These are phyloP conservation scores for Athrips mouffetella DNA, from an alignment of 2,888 invertebrate genomes.

Conservation along the genomic window DNA sequence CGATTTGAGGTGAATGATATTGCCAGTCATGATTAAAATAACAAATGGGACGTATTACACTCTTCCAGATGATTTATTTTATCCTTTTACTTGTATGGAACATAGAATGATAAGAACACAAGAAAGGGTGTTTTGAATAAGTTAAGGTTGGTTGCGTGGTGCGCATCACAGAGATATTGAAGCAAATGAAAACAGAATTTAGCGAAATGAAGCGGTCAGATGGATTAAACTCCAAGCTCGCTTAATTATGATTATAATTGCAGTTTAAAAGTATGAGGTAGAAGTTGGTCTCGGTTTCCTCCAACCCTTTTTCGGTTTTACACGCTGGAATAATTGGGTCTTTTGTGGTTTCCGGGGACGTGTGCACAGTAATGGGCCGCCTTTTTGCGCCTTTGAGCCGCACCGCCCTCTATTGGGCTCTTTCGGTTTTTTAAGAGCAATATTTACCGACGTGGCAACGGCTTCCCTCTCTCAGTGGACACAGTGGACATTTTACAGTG, in stretches of 20 bases:
- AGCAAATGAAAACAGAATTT: too few species aligned
- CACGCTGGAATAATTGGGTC: conserved; percentile 65
- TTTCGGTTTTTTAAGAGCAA: conserved; percentile 36
- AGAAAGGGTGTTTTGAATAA: too few species aligned
- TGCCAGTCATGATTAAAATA: conserved; percentile 37
- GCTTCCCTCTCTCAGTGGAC: conserved; percentile 6
- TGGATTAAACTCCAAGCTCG: background rate
- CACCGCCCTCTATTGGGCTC: conserved; percentile 44
- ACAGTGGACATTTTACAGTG: too few species aligned
- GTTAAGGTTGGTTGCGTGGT: too few species aligned
- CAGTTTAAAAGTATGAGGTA: conserved; percentile 46
- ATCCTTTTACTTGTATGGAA: background rate
- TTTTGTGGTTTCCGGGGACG: conserved; percentile 64
- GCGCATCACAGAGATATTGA: too few species aligned
- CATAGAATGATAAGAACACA: too few species aligned
- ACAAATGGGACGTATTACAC: conserved; percentile 24
- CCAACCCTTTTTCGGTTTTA: conserved; percentile 64
- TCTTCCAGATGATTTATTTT: background rate
- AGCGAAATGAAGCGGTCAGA: too few species aligned
- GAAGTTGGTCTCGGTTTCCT: conserved; percentile 45
- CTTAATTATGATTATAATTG: conserved; percentile 14
- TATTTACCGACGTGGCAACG: conserved; percentile 35
- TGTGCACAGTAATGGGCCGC: conserved; percentile 57
- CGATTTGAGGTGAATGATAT: conserved; percentile 39
- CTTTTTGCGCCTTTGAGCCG: conserved; percentile 43